Conservation (phyloP, 2,113 vertebrate species). For the Aptenodytes patagonicus region DNA sequence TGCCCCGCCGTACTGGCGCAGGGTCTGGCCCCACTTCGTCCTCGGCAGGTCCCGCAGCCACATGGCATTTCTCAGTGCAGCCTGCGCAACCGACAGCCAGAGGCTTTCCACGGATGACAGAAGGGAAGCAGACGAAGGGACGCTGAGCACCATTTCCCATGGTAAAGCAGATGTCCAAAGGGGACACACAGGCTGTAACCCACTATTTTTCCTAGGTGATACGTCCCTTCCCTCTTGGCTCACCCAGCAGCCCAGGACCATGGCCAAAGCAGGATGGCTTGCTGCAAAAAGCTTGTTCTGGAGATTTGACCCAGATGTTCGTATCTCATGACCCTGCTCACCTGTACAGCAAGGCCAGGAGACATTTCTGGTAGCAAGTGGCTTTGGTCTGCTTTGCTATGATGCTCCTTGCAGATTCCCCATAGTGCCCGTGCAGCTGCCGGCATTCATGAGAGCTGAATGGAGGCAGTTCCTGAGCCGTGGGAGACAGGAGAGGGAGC, state of each 20-base stretch:
- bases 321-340: accelerated
- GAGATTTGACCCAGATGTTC: background rate
- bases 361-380: background rate
- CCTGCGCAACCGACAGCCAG: background rate
- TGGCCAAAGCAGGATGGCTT: accelerated
- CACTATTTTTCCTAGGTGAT: background rate
- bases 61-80: accelerated
- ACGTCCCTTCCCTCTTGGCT: too few relatives aligned
- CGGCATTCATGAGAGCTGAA: accelerated
- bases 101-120: background rate
- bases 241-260: background rate
- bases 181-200: background rate
- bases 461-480: accelerated
- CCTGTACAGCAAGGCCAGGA: background rate
- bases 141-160: accelerated
- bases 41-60: accelerated
- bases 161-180: too few relatives aligned
- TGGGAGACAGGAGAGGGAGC: background rate
- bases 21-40: accelerated
- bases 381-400: background rate
- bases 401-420: background rate
- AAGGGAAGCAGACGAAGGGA: background rate
- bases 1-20: accelerated
- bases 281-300: background rate
- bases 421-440: accelerated